phyloP scores from a whole-genome alignment of 2,113 vertebrate species.

The Indicator indicator region DNA sequence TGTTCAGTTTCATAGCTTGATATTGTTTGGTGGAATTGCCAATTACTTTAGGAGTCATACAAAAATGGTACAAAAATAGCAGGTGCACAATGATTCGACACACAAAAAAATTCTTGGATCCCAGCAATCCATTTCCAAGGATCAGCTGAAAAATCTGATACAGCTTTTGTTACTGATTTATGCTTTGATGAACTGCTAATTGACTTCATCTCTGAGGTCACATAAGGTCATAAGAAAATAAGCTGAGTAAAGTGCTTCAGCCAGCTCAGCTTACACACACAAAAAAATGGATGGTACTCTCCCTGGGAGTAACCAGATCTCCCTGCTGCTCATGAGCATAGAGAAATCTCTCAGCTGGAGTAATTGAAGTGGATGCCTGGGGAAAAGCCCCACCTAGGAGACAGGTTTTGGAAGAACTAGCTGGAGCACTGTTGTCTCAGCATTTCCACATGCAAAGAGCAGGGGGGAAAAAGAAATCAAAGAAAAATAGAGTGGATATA shows the following conservation, averaged over 20 bases:
- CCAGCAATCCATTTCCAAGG: conserved; percentile 36
- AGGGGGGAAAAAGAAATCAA: conserved; percentile 59
- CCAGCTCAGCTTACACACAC: conserved; percentile 44
- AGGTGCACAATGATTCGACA: conserved; percentile 43
- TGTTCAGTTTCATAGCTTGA: conserved; percentile 56
- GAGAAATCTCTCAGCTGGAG: neutral
- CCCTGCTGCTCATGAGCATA: neutral
- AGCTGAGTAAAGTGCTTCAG: conserved; percentile 73
- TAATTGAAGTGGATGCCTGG: neutral
- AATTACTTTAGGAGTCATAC: conserved; percentile 35
- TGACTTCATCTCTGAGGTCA: conserved; percentile 72
- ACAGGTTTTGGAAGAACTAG: conserved; percentile 59
- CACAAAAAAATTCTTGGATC: neutral
- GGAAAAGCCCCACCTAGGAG: conserved; percentile 13
- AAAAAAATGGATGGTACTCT: neutral
- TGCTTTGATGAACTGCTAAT: conserved; percentile 66
- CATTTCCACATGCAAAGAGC: conserved; percentile 84
- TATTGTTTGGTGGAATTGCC: conserved; percentile 60
- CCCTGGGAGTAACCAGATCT: neutral
- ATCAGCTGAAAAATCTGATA: conserved; percentile 31
- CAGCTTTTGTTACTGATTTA: conserved; percentile 46
- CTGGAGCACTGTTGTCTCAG: conserved; percentile 79
- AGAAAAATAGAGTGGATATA: conserved; percentile 73
- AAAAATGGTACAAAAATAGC: conserved; percentile 33
- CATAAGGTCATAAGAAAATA: conserved; percentile 67